These are phyloP conservation scores for Calephelis virginiensis DNA, from an alignment of 1,140 invertebrate species.

Conservation along the genomic window DNA sequence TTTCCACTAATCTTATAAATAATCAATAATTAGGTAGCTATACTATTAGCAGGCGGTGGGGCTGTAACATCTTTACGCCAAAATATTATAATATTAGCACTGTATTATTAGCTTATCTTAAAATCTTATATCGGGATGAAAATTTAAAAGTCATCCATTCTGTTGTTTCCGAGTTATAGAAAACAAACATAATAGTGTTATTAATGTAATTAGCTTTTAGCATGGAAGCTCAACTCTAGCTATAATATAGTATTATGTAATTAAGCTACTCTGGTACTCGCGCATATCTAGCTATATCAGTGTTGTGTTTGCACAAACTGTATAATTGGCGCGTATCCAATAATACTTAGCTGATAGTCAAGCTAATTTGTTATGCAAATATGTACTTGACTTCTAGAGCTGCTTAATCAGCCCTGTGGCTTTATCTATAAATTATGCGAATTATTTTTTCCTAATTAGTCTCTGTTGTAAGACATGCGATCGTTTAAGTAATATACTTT, in stretches of 20 bases:
- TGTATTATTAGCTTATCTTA: too few relatives aligned
- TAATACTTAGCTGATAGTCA: constrained; percentile 6
- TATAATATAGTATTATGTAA: background rate
- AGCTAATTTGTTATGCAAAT: constrained; percentile 15
- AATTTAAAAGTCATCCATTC: too few relatives aligned
- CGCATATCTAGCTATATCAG: constrained; percentile 1
- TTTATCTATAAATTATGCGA: constrained; percentile 7
- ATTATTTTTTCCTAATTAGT: background rate
- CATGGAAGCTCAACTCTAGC: background rate
- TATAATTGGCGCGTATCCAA: constrained; percentile 15
- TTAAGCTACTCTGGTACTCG: background rate
- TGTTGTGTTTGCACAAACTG: constrained; percentile 5
- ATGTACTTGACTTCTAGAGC: constrained; percentile 14
- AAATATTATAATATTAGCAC: too few relatives aligned
- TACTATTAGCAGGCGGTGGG: too few relatives aligned
- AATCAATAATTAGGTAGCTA: too few relatives aligned
- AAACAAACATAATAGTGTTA: too few relatives aligned
- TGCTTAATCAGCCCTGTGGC: constrained; percentile 5
- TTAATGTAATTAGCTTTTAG: too few relatives aligned
- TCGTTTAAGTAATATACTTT: background rate
- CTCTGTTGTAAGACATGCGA: background rate
- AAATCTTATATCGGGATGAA: too few relatives aligned
- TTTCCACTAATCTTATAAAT: too few relatives aligned
- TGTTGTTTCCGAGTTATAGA: too few relatives aligned
- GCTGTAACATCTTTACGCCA: too few relatives aligned